A percentile compares a stretch with the other conserved stretches of the same genome.
These are phyloP conservation scores for Arizona elegans DNA, from an alignment of 2,113 vertebrate species.

Conservation along the genomic window DNA sequence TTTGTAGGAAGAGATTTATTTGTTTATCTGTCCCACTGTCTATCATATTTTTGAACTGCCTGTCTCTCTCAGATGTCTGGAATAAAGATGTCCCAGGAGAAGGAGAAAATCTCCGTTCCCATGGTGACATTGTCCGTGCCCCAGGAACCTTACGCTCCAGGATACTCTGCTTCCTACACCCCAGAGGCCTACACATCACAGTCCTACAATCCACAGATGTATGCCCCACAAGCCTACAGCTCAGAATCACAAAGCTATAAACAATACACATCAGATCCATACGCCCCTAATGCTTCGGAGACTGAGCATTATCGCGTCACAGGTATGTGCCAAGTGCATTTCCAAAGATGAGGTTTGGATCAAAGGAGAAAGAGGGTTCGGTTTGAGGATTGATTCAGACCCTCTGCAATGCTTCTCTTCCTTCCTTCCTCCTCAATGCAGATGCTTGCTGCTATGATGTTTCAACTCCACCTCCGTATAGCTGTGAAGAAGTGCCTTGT, in stretches of 20 bases:
- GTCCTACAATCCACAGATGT: slow-evolving; percentile 26
- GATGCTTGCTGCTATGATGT: slow-evolving; percentile 11
- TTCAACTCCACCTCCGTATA: slow-evolving; percentile 58
- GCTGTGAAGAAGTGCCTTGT: slow-evolving; percentile 29
- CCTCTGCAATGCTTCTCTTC: rapidly evolving
- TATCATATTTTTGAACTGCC: too few species aligned
- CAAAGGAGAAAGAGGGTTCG: neutral
- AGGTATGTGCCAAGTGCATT: neutral
- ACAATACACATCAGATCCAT: neutral
- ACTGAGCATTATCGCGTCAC: neutral
- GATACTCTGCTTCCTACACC: neutral
- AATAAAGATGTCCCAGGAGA: slow-evolving; percentile 28
- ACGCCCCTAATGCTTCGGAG: rapidly evolving
- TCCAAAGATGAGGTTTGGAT: neutral
- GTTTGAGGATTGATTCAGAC: too few species aligned
- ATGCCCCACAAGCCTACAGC: neutral
- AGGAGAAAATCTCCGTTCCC: slow-evolving; percentile 5
- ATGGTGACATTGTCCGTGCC: neutral
- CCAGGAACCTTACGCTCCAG: rapidly evolving
- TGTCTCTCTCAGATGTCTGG: slow-evolving; percentile 11
- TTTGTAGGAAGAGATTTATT: neutral
- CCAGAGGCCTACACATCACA: neutral
- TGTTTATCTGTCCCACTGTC: neutral
- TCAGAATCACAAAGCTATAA: neutral
- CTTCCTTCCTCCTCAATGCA: neutral